A percentile compares a stretch with the other conserved stretches of the same genome.
Evolutionary conservation across 2,113 vertebrate species (phyloP).

Genomic region (Enhydra lutris): DNA sequence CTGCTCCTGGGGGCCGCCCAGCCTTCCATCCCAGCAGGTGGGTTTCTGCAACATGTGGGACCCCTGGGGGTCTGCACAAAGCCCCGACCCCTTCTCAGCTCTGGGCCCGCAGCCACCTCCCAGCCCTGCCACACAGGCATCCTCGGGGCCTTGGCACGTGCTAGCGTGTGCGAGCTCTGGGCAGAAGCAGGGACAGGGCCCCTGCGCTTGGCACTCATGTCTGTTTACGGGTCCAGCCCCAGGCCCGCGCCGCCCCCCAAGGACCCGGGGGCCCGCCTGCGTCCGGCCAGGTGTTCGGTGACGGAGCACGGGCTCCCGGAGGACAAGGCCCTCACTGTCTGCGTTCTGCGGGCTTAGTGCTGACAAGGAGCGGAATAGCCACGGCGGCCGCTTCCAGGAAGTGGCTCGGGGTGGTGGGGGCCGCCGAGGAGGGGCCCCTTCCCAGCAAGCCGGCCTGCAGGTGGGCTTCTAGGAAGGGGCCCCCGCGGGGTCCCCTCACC

Average conservation of each 20-base stretch:
- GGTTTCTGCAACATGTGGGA: not conserved
- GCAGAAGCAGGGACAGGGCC: not conserved
- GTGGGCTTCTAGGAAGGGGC: conserved; percentile 72
- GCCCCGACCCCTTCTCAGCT: not conserved
- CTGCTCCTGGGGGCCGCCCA: not conserved
- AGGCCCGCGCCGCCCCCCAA: not conserved
- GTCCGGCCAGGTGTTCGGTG: conserved; percentile 57
- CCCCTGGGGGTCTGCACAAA: not conserved
- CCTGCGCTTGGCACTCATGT: not conserved
- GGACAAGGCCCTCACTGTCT: conserved; percentile 45
- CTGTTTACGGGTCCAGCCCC: not conserved
- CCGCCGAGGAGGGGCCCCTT: conserved; percentile 36
- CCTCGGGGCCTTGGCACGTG: not conserved
- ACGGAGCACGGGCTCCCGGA: not conserved
- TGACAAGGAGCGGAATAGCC: conserved; percentile 54
- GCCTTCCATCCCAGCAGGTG: not conserved
- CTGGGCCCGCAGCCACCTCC: not conserved
- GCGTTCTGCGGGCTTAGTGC: conserved; percentile 12
- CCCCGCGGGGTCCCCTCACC: not conserved
- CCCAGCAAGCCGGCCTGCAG: conserved; percentile 64
- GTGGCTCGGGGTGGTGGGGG: not conserved
- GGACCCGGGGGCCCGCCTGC: not conserved
- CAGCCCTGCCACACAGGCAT: accelerated
- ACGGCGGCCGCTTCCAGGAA: conserved; percentile 61
- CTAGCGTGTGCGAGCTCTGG: accelerated